A percentile compares a stretch with the other conserved stretches of the same genome.
Conservation (phyloP, 2,888 invertebrate genomes). For the Nasonia oneida region DNA sequence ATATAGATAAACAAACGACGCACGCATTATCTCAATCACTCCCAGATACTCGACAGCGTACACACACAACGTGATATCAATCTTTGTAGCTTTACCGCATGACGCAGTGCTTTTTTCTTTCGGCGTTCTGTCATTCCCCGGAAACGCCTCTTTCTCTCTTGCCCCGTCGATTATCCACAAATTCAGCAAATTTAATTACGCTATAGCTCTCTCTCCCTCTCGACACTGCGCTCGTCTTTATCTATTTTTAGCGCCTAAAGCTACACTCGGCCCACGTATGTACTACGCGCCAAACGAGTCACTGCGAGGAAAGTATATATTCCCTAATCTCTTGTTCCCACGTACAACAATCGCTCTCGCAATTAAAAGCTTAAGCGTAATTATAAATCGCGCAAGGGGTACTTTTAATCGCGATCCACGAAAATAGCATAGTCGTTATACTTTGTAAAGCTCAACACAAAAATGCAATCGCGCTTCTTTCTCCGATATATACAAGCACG, state of each 20-base stretch:
- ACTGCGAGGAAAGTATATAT: too few relatives aligned
- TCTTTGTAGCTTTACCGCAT: neutral
- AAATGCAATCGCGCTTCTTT: neutral
- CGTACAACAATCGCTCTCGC: too few relatives aligned
- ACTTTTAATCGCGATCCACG: neutral
- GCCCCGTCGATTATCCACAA: neutral
- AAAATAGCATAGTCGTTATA: neutral
- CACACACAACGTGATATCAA: neutral
- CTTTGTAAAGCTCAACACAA: neutral
- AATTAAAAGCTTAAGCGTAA: too few relatives aligned
- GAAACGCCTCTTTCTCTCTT: conserved; percentile 17
- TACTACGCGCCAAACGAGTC: neutral
- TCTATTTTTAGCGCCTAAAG: neutral
- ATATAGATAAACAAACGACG: neutral
- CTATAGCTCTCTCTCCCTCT: too few relatives aligned
- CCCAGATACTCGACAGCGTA: neutral
- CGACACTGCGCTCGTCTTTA: neutral
- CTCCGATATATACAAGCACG: neutral
- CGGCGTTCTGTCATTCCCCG: neutral
- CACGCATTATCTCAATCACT: neutral
- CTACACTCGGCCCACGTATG: neutral
- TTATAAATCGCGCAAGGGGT: too few relatives aligned
- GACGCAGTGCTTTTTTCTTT: neutral
- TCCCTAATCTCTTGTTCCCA: too few relatives aligned
- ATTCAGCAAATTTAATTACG: conserved; percentile 1